Base-by-base conservation (phyloP, 1,140 invertebrate species). In the Drosophila leontia region DNA sequence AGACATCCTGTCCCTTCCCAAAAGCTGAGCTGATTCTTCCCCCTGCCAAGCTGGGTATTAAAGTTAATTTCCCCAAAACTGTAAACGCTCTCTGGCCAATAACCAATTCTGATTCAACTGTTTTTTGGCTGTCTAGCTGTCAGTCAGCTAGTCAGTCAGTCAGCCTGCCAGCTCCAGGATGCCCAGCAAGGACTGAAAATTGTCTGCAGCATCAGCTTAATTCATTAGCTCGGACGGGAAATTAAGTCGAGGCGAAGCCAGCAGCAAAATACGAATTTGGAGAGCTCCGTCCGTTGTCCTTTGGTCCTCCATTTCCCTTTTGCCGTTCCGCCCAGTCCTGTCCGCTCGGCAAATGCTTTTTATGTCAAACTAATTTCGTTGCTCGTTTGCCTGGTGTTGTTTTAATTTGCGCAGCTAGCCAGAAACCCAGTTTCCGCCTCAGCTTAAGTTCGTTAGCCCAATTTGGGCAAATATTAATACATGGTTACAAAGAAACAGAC, bases 371-470 rank as follows among this genome's bases (percentile, higher is more conserved):
- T 87, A 88, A 88, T 87, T 87, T 87, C 68, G 77, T 71, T 87
- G 84, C 84, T 88, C 84, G 84, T 84, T 87, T 78, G 80, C 74
- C 74, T 87, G 84, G 84, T 80, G 84, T 80, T 87, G 84, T 78
- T 87, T 88, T 87, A 83, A 88, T 88, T 87, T 84, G 84, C 63
- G 50, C 84, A 83, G 76, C 71, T 76, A 80, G 62, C 35, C 65
- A 45, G 51, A 72, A 69, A 57, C 65, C 41, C 60, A 48, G 58
- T 50, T 68, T 44, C 75, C 59, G 75, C 70, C 79, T 75, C 42
- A 39, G 84, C 84, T 88, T 88, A 87, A 84, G 84, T 88, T 87
- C 80, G 84, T 87, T 87, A 87, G 84, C 80, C 84, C 84, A 87
- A 87, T 87, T 87, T 83, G 80, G 68, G 74, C 77, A 88, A 84